Evolutionary conservation across 64 coral and sea anemone genomes (phyloP).

Genomic region (Actinia equina): DNA sequence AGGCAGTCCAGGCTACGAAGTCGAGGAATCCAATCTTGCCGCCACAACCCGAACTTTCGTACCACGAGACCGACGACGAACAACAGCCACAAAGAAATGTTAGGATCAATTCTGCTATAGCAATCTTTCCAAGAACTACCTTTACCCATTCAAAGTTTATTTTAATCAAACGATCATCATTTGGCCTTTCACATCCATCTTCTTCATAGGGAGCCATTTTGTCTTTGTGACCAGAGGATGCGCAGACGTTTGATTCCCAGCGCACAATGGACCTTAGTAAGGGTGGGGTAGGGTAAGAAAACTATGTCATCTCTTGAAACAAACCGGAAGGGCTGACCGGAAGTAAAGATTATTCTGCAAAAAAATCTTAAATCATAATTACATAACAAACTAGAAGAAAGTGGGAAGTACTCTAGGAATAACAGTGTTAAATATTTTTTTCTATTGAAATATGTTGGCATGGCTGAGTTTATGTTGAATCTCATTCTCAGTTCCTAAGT

Average conservation of each 20-base stretch:
- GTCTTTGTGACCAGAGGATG: not conserved
- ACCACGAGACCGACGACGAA: not conserved
- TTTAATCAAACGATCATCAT: conserved; percentile 30
- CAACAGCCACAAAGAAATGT: conserved; percentile 59
- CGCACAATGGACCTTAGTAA: not conserved
- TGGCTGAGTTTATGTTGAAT: too few relatives aligned
- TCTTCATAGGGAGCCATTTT: conserved; percentile 27
- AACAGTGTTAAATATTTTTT: too few relatives aligned
- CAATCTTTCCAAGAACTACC: conserved; percentile 47
- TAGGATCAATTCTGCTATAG: conserved; percentile 49
- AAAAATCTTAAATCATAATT: too few relatives aligned
- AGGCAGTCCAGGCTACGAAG: conserved; percentile 85
- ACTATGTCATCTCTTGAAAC: not conserved
- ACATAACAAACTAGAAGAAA: too few relatives aligned
- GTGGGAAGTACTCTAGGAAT: too few relatives aligned
- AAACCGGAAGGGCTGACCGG: too few relatives aligned
- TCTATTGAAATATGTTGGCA: too few relatives aligned
- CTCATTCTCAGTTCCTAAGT: too few relatives aligned
- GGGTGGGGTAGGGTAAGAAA: not conserved
- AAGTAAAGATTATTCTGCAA: too few relatives aligned
- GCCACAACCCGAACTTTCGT: not conserved
- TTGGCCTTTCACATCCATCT: not conserved
- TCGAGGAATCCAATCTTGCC: conserved; percentile 49
- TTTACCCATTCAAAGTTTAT: conserved; percentile 56
- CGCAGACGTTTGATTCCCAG: not conserved